These are phyloP conservation scores for Pungitius pungitius DNA, from an alignment of 2,113 vertebrate species.

Conservation along the genomic window DNA sequence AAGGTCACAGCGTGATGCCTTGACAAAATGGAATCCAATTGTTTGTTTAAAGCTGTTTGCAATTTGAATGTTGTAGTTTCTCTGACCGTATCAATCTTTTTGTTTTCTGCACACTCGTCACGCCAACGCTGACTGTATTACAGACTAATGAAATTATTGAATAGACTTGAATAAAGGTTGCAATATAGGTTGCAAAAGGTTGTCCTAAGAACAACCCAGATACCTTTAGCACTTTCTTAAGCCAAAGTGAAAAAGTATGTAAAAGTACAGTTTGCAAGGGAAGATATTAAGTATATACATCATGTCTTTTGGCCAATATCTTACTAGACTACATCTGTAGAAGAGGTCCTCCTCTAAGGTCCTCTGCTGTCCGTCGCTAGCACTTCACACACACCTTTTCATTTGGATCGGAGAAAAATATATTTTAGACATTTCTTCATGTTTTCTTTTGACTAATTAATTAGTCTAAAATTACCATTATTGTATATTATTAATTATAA, in stretches of 20 bases:
- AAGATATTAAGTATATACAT: not conserved
- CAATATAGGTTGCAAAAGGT: not conserved
- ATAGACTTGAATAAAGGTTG: not conserved
- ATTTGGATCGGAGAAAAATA: not conserved
- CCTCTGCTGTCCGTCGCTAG: not conserved
- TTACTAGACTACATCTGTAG: not conserved
- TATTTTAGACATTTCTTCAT: not conserved
- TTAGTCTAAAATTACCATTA: too few species aligned
- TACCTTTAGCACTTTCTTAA: not conserved
- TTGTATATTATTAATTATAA: too few species aligned
- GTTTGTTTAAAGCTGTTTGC: not conserved
- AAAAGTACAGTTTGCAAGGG: not conserved
- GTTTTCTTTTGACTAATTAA: not conserved
- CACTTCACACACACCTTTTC: not conserved
- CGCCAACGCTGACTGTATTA: not conserved
- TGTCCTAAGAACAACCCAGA: not conserved
- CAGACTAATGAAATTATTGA: not conserved
- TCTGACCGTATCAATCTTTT: not conserved
- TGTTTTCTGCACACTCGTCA: not conserved
- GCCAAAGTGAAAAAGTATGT: not conserved
- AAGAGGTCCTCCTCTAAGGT: not conserved
- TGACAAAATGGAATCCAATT: not conserved
- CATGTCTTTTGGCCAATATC: not conserved
- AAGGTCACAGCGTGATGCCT: not conserved
- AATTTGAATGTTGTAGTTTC: not conserved